phyloP scores from a whole-genome alignment of 2,888 invertebrate genomes.

The Calliopum simillimum region DNA sequence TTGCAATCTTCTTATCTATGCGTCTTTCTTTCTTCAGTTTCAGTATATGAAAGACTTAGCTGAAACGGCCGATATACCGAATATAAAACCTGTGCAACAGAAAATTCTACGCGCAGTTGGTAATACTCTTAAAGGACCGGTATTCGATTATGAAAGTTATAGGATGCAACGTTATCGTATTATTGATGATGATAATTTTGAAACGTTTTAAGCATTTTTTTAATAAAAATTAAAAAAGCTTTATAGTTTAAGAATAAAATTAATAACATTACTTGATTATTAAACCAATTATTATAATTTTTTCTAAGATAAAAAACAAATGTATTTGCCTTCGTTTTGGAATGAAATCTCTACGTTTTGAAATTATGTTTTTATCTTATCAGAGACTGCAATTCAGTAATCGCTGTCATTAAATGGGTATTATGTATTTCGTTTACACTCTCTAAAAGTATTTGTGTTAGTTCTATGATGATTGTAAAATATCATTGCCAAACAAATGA shows the following conservation, averaged over 20 bases:
- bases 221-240: too few species aligned
- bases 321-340: too few species aligned
- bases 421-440: too few species aligned
- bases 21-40: conserved; percentile 65
- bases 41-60: conserved; percentile 78
- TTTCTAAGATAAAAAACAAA: not conserved
- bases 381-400: too few species aligned
- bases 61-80: conserved; percentile 72
- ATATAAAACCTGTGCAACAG: conserved; percentile 75
- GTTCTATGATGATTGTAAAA: too few species aligned
- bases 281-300: not conserved
- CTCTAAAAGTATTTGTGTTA: too few species aligned
- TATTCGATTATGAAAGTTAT: conserved; percentile 72
- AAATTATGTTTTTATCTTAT: too few species aligned
- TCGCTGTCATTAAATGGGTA: too few species aligned
- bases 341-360: too few species aligned
- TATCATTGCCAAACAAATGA: too few species aligned
- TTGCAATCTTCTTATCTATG: too few species aligned
- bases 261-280: not conserved
- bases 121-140: conserved; percentile 67
- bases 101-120: conserved; percentile 75
- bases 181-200: conserved; percentile 71
- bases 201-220: conserved; percentile 29
- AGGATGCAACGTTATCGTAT: conserved; percentile 73
- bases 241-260: not conserved